Evolutionary conservation across 2,113 vertebrate species (phyloP), one percentile per base, ranked within the genome.

Genomic region (Illadopsis cleaveri): DNA sequence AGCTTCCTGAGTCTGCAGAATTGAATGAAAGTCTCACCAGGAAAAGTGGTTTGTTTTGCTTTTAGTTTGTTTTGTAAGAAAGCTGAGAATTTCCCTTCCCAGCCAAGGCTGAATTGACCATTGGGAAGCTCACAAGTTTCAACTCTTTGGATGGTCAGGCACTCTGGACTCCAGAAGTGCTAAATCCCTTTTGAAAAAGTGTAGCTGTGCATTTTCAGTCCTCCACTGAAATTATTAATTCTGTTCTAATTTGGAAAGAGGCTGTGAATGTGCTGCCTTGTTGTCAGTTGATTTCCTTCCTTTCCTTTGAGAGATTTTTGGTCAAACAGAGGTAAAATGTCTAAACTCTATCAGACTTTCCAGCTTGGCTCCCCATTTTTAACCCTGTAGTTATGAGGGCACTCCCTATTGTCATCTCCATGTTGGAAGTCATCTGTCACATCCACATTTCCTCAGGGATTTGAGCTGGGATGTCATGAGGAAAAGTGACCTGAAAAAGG

Each of bases 1-100:
- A 90, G 96, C 93, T 97, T 97, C 96, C 96, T 97, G 96, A 89
- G 95, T 94, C 94, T 97, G 93, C 76, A 93, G 86, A 89, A 96
- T 95, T 96, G 93, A 97, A 97, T 97, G 94, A 95, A 95, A 92
- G 94, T 97, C 96, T 96, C 93, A 96, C 95, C 96, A 96, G 94
- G 95, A 97, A 97, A 95, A 96, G 94, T 86, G 89, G 89, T 71
- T 97, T 97, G 95, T 97, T 97, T 95, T 96, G 95, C 82, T 97
- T 94, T 89, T 54, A 23, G 89, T 92, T 96, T 95, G 95, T 96
- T 95, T 97, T 97, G 89, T 93, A 96, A 96, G 95, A 96, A 95
- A 95, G 96, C 96, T 92, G 93, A 90, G 93, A 94, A 80, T 95
- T 97, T 96, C 94, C 96, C 93, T 95, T 97, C 95, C 94, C 93